These are phyloP conservation scores for Aspidapion aeneum DNA, from an alignment of 2,888 invertebrate species.

Conservation along the genomic window DNA sequence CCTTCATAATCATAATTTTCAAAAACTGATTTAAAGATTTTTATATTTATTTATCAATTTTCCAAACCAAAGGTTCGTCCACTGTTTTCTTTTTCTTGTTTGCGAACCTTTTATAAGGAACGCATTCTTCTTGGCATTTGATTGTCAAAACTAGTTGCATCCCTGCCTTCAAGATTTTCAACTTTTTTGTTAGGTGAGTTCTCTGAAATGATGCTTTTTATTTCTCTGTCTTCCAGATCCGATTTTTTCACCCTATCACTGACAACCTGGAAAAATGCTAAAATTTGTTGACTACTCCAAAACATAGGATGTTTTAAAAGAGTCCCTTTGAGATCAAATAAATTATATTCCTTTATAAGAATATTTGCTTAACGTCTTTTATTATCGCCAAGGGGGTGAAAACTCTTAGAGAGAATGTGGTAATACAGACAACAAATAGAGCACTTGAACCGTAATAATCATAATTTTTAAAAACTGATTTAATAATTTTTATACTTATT, in stretches of 20 bases:
- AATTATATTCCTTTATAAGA: constrained; percentile 58
- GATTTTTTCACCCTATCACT: constrained; percentile 96
- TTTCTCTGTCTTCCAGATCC: constrained; percentile 73
- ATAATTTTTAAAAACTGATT: too few relatives aligned
- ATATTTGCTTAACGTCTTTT: constrained; percentile 91
- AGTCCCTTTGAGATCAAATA: constrained; percentile 55
- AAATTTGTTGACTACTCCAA: constrained; percentile 79
- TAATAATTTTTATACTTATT: too few relatives aligned
- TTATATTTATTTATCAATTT: constrained; percentile 18
- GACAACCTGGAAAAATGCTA: constrained; percentile 93
- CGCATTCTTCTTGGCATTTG: constrained; percentile 23
- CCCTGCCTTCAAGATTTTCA: constrained; percentile 73
- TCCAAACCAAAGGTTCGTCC: constrained; percentile 41
- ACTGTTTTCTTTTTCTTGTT: constrained; percentile 37
- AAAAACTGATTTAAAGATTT: too few relatives aligned
- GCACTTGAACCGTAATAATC: too few relatives aligned
- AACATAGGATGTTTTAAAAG: constrained; percentile 89
- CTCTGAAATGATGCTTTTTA: constrained; percentile 97
- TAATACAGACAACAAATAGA: constrained; percentile 97
- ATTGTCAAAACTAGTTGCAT: constrained; percentile 30
- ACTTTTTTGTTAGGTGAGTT: constrained; percentile 77
- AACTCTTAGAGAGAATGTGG: constrained; percentile 86
- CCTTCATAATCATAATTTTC: too few relatives aligned
- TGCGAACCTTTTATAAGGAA: constrained; percentile 12
- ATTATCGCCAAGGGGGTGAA: constrained; percentile 91